Evolutionary conservation across 2,113 vertebrate species (phyloP).

Genomic region (Semnornis frantzii): DNA sequence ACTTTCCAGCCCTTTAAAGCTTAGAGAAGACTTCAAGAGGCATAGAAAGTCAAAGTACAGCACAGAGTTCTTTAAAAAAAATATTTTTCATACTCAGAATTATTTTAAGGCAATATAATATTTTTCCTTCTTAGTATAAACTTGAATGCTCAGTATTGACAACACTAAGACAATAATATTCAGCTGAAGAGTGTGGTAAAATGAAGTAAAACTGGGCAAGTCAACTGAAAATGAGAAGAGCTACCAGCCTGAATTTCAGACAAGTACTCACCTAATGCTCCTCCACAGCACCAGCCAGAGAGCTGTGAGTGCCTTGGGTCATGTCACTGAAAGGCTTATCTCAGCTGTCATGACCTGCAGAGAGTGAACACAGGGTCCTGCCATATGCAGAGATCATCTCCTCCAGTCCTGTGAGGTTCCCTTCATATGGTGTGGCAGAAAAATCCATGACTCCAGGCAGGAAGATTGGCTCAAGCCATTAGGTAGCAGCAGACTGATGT

Average conservation of each 20-base stretch:
- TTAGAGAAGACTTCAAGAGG: background rate
- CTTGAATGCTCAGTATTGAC: background rate
- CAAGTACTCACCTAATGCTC: background rate
- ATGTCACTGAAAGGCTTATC: background rate
- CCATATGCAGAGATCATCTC: rapidly evolving
- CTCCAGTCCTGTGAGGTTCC: background rate
- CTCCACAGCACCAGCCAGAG: background rate
- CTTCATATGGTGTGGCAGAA: rapidly evolving
- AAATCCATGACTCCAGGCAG: background rate
- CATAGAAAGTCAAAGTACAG: background rate
- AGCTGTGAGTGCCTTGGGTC: background rate
- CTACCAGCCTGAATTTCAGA: background rate
- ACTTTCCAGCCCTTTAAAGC: background rate
- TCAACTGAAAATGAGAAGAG: background rate
- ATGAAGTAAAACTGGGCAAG: background rate
- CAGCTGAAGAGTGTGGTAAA: background rate
- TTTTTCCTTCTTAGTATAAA: background rate
- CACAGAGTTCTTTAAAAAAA: too few species aligned
- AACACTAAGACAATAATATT: background rate
- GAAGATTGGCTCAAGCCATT: too few species aligned
- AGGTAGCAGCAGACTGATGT: background rate
- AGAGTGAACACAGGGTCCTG: background rate
- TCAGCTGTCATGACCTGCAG: background rate
- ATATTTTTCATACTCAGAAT: background rate
- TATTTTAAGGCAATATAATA: background rate